Evolutionary conservation across 1,140 invertebrate genomes (phyloP).

Genomic region (Halotydeus destructor): DNA sequence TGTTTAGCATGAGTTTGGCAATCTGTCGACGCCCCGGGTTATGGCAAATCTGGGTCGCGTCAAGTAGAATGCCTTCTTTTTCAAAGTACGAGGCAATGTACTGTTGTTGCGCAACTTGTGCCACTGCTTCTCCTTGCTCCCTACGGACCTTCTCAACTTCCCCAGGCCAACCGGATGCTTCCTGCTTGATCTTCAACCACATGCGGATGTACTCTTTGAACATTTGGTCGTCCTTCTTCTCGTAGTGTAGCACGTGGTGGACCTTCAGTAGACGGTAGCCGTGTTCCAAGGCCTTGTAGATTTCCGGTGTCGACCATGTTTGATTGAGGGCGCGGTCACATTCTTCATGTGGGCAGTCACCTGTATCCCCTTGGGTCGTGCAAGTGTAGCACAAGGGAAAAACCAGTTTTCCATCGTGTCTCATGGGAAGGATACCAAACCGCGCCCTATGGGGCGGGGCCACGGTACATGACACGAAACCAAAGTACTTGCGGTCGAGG

Average conservation of each 20-base stretch:
- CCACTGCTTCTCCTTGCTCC: too few relatives aligned
- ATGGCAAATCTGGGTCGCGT: constrained; percentile 11
- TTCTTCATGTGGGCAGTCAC: constrained; percentile 18
- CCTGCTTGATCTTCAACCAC: constrained; percentile 5
- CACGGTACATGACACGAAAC: constrained; percentile 18
- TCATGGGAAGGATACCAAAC: constrained; percentile 14
- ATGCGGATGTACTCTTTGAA: constrained; percentile 1
- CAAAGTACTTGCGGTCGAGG: constrained; percentile 18
- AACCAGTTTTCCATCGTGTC: constrained; percentile 13
- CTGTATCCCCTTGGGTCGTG: constrained; percentile 1
- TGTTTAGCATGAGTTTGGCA: constrained; percentile 6
- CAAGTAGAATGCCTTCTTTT: constrained; percentile 16
- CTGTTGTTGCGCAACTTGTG: too few relatives aligned
- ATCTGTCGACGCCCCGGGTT: constrained; percentile 7
- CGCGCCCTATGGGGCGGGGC: constrained; percentile 12
- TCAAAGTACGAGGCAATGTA: constrained; percentile 16
- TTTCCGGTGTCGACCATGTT: constrained; percentile 18
- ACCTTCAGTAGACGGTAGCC: not conserved
- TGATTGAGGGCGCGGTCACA: constrained; percentile 21
- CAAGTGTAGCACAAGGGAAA: constrained; percentile 18
- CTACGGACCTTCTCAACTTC: constrained; percentile 18
- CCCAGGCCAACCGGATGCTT: constrained; percentile 1
- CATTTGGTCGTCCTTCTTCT: not conserved
- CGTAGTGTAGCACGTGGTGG: not conserved
- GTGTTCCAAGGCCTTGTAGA: not conserved